Evolutionary conservation across 2,888 invertebrate species (phyloP), one percentile per base, ranked within the genome.

Genomic region (Monoplex corrugatus): DNA sequence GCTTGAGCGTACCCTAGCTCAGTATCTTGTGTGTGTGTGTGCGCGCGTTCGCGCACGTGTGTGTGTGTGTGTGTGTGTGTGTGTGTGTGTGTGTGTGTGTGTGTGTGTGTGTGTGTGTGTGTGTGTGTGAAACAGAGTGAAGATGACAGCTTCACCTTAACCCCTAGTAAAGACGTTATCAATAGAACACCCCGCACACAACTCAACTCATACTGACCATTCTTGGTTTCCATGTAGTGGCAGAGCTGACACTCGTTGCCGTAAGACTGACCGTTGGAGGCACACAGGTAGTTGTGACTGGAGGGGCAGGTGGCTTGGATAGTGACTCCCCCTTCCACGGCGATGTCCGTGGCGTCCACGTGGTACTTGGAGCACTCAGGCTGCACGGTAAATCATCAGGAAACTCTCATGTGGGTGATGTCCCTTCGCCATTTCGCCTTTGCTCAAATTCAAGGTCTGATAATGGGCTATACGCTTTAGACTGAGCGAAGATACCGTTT

Each of bases 241-340:
- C 90, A 90, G 16, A 90, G 80, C 45, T 88, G 88, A 80, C 90
- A 90, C 86, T 90, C 90, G 82, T 78, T 86, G 44, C 16, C 19
- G 75, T 82, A 88, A 13, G 78, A 80, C 32, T 86, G 86, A 16
- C 88, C 86, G 32, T 85, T 43, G 35, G 85, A 75, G 13, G 72
- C 85, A 72, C 90, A 90, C 40, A 90, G 57, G 10, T 63, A 75
- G 72, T 68, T 23, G 13, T 0, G 35, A 32, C 32, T 68, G 40
- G 19, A 28, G n/a, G 87, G 87, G 38, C 90, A 90, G 23, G 78
- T 10, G 23, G 80, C 80, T 50, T 10, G 38, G 40, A 90, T n/a
- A 43, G 28, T 72, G 28, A 19, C 72, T 8, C 83, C 86, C 3
- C 75, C 86, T 40, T 88, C 90, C 19, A 90, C 35, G 32, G 90